A percentile compares a stretch with the other conserved stretches of the same genome.
phyloP scores from a whole-genome alignment of 2,888 invertebrate species.

The Drosophila eohydei region DNA sequence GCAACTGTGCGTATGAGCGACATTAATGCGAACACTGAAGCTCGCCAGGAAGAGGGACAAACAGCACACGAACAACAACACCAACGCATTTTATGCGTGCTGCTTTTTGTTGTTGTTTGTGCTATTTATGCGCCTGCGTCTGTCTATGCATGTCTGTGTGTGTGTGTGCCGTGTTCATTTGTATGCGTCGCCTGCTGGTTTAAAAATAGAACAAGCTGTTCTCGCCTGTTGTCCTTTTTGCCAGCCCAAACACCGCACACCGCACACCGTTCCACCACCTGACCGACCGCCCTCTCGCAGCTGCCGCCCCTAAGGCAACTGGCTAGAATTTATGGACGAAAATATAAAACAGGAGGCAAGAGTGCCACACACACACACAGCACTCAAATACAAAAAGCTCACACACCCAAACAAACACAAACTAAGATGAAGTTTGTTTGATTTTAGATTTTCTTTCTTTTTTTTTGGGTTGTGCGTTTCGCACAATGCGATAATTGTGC shows the following conservation, averaged over 20 bases:
- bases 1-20: slow-evolving; percentile 81
- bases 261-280: slow-evolving; percentile 19
- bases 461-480: slow-evolving; percentile 34
- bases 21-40: slow-evolving; percentile 75
- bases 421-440: slow-evolving; percentile 66
- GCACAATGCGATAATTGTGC: slow-evolving; percentile 75
- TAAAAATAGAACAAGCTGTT: slow-evolving; percentile 79
- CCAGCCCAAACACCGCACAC: slow-evolving; percentile 68
- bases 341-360: slow-evolving; percentile 76
- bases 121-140: slow-evolving; percentile 80
- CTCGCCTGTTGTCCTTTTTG: slow-evolving; percentile 74
- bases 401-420: slow-evolving; percentile 31
- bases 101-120: slow-evolving; percentile 52
- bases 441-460: slow-evolving; percentile 51
- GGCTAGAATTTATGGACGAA: slow-evolving; percentile 76
- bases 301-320: slow-evolving; percentile 54
- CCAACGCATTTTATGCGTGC: slow-evolving; percentile 57
- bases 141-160: slow-evolving; percentile 30
- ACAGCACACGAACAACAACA: slow-evolving; percentile 34
- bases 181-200: slow-evolving; percentile 60
- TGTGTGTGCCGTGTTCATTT: slow-evolving; percentile 34
- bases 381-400: slow-evolving; percentile 12
- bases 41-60: slow-evolving; percentile 45
- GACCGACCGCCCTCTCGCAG: slow-evolving; percentile 4
- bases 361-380: slow-evolving; percentile 29